Percentiles rank a stretch among this genome's conserved stretches.
Evolutionary conservation across 2,113 vertebrate species (phyloP).

Genomic region (Herpetotheres cachinnans): DNA sequence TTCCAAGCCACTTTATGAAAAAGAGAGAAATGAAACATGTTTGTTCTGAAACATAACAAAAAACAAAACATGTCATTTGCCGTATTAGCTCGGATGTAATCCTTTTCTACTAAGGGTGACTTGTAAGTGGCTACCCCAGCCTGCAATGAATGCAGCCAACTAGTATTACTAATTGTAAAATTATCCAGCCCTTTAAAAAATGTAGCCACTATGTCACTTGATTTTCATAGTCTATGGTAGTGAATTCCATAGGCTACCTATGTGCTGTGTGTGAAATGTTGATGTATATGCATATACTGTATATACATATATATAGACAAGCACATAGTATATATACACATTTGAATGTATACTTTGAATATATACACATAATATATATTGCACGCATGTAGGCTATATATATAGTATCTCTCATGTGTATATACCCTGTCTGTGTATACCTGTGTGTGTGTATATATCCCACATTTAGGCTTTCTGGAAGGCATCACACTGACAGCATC

Average conservation of each 20-base stretch:
- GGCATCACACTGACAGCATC: conserved; percentile 18
- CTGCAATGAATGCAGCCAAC: neutral
- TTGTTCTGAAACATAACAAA: neutral
- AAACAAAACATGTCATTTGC: neutral
- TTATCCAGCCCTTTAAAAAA: neutral
- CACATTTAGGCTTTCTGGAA: neutral
- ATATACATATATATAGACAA: neutral
- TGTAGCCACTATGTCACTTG: neutral
- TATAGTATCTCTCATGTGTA: neutral
- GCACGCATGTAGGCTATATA: neutral
- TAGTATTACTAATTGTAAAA: neutral
- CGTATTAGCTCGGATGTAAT: neutral
- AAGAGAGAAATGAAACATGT: neutral
- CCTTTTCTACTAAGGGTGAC: neutral
- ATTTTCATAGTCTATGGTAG: neutral
- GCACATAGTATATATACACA: neutral
- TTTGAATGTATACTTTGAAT: neutral
- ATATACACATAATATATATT: neutral
- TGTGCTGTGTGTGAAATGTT: neutral
- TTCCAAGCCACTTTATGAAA: neutral
- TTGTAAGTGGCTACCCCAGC: neutral
- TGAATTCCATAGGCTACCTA: neutral
- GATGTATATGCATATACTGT: neutral
- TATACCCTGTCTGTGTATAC: neutral
- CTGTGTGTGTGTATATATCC: neutral